Conservation (phyloP, 2,888 invertebrate species). For the Calameuta pallipes region DNA sequence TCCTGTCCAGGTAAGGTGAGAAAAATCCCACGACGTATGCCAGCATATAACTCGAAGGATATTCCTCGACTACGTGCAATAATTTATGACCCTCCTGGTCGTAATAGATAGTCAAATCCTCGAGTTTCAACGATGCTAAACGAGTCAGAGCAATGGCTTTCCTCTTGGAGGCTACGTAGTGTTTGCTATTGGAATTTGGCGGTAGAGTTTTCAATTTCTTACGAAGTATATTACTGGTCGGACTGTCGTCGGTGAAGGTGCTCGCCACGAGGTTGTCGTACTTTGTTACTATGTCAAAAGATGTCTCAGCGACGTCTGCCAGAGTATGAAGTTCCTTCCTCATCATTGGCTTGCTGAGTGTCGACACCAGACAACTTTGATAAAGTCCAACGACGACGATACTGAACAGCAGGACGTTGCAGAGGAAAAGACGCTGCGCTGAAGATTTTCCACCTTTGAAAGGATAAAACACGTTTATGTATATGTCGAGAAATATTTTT, state of each 20-base stretch:
- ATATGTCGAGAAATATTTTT: constrained; percentile 23
- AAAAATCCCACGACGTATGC: constrained; percentile 34
- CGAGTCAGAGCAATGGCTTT: constrained; percentile 28
- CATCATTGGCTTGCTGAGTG: constrained; percentile 42
- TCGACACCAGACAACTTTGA: constrained; percentile 42
- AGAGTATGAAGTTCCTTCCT: constrained; percentile 43
- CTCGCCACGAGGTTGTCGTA: constrained; percentile 41
- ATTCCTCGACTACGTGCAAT: constrained; percentile 44
- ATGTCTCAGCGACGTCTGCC: constrained; percentile 38
- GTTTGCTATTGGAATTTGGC: constrained; percentile 20
- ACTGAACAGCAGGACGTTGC: constrained; percentile 39
- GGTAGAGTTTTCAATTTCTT: constrained; percentile 18
- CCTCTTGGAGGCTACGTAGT: constrained; percentile 29
- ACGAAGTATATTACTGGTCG: constrained; percentile 17
- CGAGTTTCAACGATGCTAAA: constrained; percentile 25
- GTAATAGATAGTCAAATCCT: constrained; percentile 29
- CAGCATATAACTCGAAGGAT: constrained; percentile 32
- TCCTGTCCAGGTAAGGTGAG: constrained; percentile 40
- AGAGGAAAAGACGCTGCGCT: constrained; percentile 36
- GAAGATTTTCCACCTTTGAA: constrained; percentile 27
- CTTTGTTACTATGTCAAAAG: constrained; percentile 40
- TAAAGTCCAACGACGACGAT: constrained; percentile 42
- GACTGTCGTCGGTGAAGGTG: constrained; percentile 27
- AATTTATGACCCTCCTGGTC: constrained; percentile 34
- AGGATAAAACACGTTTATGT: constrained; percentile 35